Percentiles rank a stretch among this genome's conserved stretches.
phyloP scores from a whole-genome alignment of 2,797 vertebrate species.

The Alca torda region DNA sequence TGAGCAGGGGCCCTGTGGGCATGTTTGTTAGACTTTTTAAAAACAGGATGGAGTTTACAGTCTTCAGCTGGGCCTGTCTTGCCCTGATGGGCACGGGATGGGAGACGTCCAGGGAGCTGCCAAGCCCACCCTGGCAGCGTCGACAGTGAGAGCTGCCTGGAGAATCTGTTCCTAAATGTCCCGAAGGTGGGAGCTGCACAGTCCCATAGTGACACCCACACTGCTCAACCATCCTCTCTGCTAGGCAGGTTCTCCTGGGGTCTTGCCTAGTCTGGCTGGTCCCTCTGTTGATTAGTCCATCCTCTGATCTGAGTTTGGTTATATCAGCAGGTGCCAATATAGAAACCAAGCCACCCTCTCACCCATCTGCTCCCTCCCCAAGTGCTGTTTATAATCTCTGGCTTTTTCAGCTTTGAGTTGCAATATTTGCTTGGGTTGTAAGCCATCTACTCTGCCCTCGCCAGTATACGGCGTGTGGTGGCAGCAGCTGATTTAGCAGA shows the following conservation, averaged over 20 bases:
- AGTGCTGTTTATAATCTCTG: background rate
- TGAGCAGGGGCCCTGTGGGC: rapidly evolving
- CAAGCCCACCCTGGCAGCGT: background rate
- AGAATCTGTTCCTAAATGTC: background rate
- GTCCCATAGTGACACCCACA: rapidly evolving
- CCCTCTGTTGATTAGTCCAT: background rate
- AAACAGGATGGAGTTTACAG: background rate
- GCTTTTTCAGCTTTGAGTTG: background rate
- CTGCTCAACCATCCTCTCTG: background rate
- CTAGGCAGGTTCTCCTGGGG: background rate
- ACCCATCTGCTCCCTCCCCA: background rate
- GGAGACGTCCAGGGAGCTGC: background rate
- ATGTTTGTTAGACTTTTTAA: rapidly evolving
- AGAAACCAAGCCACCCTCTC: background rate
- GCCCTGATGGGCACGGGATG: background rate
- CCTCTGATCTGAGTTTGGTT: background rate
- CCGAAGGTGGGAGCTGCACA: background rate
- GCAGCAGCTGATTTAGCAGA: background rate
- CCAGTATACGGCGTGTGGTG: rapidly evolving
- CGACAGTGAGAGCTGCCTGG: rapidly evolving
- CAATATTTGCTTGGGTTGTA: background rate
- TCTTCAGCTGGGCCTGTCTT: background rate
- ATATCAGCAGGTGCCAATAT: rapidly evolving
- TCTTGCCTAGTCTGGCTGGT: background rate
- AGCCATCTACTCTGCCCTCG: background rate